These are phyloP conservation scores for Carcinoscorpius rotundicauda DNA, from an alignment of 1,140 invertebrate species.

Conservation along the genomic window DNA sequence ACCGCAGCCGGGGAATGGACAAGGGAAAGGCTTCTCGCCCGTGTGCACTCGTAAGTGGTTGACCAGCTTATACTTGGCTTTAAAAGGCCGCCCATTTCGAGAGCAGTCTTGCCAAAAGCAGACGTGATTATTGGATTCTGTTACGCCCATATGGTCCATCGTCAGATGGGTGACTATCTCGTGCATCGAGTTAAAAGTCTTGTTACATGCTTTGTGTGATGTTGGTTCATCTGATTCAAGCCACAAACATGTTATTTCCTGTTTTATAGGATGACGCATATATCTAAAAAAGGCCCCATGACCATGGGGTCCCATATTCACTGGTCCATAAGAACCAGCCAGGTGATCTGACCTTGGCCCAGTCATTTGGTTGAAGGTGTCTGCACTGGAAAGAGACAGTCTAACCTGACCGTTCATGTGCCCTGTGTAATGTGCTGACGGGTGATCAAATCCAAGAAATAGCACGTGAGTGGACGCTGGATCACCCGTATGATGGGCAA, in stretches of 20 bases:
- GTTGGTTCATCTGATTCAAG: conserved; percentile 66
- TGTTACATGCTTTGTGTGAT: conserved; percentile 74
- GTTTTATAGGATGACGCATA: conserved; percentile 59
- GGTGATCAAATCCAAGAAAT: conserved; percentile 39
- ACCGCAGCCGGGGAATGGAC: conserved; percentile 89
- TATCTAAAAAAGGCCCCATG: conserved; percentile 80
- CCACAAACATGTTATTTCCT: conserved; percentile 90
- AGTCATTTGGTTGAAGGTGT: conserved; percentile 30
- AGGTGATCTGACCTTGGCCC: conserved; percentile 24
- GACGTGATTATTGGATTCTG: conserved; percentile 92
- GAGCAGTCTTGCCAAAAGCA: conserved; percentile 93
- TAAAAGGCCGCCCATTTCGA: conserved; percentile 87
- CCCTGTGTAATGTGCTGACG: conserved; percentile 27
- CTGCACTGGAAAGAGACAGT: conserved; percentile 36
- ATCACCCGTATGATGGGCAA: conserved; percentile 41
- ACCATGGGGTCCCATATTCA: conserved; percentile 30
- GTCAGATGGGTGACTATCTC: conserved; percentile 95
- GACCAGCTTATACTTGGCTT: conserved; percentile 99
- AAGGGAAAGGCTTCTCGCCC: conserved; percentile 96
- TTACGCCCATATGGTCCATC: conserved; percentile 95
- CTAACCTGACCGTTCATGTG: conserved; percentile 41
- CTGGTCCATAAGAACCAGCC: conserved; percentile 18
- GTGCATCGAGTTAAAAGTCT: conserved; percentile 82
- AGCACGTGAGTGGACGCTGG: conserved; percentile 31
- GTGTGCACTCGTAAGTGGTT: conserved; percentile 99